phyloP scores from a whole-genome alignment of 2,113 vertebrate genomes.

The Bufo gargarizans region DNA sequence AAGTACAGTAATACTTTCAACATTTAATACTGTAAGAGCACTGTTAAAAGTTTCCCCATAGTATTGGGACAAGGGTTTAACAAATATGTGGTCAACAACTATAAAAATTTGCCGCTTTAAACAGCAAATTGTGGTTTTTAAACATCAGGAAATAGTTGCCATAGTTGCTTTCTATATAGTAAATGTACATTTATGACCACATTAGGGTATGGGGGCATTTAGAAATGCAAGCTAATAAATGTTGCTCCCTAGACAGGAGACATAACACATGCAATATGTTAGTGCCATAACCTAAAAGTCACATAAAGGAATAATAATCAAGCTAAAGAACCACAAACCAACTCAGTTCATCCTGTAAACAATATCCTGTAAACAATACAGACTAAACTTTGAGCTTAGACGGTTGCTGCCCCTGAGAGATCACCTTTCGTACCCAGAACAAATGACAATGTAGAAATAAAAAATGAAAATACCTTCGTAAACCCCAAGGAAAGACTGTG shows the following conservation, averaged over 20 bases:
- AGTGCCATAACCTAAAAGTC: conserved; percentile 60
- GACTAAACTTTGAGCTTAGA: conserved; percentile 77
- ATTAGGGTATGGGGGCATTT: not conserved
- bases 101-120: not conserved
- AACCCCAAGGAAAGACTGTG: conserved; percentile 97
- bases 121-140: not conserved
- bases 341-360: conserved; percentile 73
- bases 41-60: not conserved
- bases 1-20: not conserved
- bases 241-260: conserved; percentile 63
- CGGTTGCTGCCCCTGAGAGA: conserved; percentile 78
- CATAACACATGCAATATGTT: conserved; percentile 59
- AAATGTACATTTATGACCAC: not conserved
- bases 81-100: not conserved
- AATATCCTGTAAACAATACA: conserved; percentile 73
- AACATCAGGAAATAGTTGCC: not conserved
- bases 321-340: conserved; percentile 65
- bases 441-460: conserved; percentile 78
- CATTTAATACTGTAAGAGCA: not conserved
- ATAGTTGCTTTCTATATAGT: not conserved
- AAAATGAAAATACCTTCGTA: conserved; percentile 97
- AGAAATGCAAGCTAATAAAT: conserved; percentile 59
- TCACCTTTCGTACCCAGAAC: conserved; percentile 80
- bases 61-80: not conserved
- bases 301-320: conserved; percentile 62